Evolutionary conservation across 2,113 vertebrate genomes (phyloP), one percentile per base, ranked within the genome.

Genomic region (Cyrtonyx montezumae): DNA sequence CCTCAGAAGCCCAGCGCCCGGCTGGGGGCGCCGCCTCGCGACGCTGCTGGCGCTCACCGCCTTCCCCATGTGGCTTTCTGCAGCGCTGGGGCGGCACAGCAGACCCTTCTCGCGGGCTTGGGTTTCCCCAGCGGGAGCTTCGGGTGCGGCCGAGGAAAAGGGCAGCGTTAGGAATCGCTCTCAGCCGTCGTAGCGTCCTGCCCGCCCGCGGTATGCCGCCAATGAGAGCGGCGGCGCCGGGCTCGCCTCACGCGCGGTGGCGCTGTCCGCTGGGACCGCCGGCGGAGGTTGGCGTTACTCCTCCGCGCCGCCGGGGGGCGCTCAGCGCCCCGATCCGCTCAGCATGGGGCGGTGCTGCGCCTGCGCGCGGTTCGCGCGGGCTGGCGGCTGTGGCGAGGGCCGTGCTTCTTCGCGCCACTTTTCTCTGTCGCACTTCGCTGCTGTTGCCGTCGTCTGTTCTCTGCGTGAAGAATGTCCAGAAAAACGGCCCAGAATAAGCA

Each of bases 361-460:
- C 5, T 51, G 67, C 77, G 73, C 37, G 15, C 13, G 25, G 32
- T 56, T 85, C 37, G 66, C 49, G 48, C 6, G 63, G n/a, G 13
- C 43, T 79, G 74, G 86, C 74, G 61, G n/a, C 70, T 79, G 70
- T 49, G 56, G 74, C 30, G 26, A 28, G 37, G 0, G 9, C 0
- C 1, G 15, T 17, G 8, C 8, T 8, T 10, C 30, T n/a, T 28
- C 10, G 30, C 16, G 5, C 2, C 4, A 0, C 2, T 8, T 5
- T 28, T 5, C 2, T 26, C 16, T 0, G 8, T 8, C 8, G 19
- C 17, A 3, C 13, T 0, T 9, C 0, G 26, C 1, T 4, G 51
- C 26, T 3, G 4, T 6, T 16, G 53, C 45, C n/a, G 32, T 8
- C 15, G 48, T 18, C 20, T 11, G 8, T 4, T 63, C 5, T 49